Evolutionary conservation across 2,113 vertebrate species (phyloP).

Genomic region (Platichthys flesus): DNA sequence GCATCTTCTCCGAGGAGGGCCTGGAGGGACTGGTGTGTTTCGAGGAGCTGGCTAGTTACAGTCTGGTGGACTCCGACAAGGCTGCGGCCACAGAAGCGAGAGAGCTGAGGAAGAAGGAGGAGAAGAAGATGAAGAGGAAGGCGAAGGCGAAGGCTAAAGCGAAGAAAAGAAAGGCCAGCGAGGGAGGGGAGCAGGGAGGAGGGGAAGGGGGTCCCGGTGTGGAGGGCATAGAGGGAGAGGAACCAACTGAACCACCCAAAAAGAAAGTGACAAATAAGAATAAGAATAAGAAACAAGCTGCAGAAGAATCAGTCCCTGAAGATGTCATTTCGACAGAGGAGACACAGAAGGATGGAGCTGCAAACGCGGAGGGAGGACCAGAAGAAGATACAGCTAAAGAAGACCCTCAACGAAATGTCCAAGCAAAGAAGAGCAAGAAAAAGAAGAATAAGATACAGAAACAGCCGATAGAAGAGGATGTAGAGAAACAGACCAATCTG

Average conservation of each 20-base stretch:
- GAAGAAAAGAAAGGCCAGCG: constrained; percentile 82
- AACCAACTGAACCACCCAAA: no score
- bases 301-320: constrained; percentile 15
- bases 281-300: constrained; percentile 12
- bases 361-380: not conserved
- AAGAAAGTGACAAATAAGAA: no score
- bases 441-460: constrained; percentile 79
- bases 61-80: constrained; percentile 81
- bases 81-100: constrained; percentile 59
- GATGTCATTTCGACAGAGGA: constrained; percentile 14
- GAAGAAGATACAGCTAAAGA: not conserved
- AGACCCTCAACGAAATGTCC: not conserved
- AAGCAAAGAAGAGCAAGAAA: constrained; percentile 28
- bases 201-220: constrained; percentile 8
- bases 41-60: constrained; percentile 93
- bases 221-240: no score
- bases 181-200: constrained; percentile 64
- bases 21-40: constrained; percentile 90
- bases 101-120: constrained; percentile 73
- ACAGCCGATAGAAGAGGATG: constrained; percentile 49
- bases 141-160: constrained; percentile 58
- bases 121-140: constrained; percentile 60
- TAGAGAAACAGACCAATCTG: not conserved
- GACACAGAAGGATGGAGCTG: constrained; percentile 17
- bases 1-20: constrained; percentile 87